Percentiles rank a stretch among this genome's conserved stretches.
These are phyloP conservation scores for Dipodomys merriami DNA, from an alignment of 2,113 vertebrate genomes.

Conservation along the genomic window DNA sequence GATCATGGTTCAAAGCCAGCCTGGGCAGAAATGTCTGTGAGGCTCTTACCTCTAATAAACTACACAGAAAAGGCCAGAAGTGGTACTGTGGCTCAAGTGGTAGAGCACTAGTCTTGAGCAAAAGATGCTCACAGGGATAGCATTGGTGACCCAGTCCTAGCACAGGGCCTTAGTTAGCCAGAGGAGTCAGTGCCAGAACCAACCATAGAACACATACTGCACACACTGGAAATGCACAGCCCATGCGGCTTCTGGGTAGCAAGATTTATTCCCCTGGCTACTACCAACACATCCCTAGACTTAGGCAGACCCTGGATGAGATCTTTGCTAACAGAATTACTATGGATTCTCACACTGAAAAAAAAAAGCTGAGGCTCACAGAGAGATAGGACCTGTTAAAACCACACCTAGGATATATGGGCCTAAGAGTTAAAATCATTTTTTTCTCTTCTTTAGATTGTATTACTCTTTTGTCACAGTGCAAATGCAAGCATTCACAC, in stretches of 20 bases:
- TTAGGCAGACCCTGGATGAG: neutral
- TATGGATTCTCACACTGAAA: neutral
- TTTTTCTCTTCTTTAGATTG: neutral
- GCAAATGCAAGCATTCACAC: neutral
- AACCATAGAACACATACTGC: too few relatives aligned
- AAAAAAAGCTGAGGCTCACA: neutral
- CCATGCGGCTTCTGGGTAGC: neutral
- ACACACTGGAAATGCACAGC: fast-evolving
- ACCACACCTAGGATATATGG: neutral
- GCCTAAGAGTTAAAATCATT: neutral
- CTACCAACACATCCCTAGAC: neutral
- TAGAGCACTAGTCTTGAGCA: too few relatives aligned
- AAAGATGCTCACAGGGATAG: too few relatives aligned
- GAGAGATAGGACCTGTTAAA: neutral
- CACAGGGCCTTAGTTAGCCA: neutral
- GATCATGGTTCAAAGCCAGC: too few relatives aligned
- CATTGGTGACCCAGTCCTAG: neutral
- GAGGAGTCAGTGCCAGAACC: neutral
- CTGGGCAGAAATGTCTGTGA: too few relatives aligned
- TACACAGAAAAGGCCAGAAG: too few relatives aligned
- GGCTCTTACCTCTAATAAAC: too few relatives aligned
- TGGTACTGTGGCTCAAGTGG: too few relatives aligned
- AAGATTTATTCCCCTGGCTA: neutral
- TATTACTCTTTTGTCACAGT: neutral
- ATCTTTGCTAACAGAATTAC: neutral